Evolutionary conservation across 2,113 vertebrate genomes (phyloP).

Genomic region (Phylloscopus trochilus): DNA sequence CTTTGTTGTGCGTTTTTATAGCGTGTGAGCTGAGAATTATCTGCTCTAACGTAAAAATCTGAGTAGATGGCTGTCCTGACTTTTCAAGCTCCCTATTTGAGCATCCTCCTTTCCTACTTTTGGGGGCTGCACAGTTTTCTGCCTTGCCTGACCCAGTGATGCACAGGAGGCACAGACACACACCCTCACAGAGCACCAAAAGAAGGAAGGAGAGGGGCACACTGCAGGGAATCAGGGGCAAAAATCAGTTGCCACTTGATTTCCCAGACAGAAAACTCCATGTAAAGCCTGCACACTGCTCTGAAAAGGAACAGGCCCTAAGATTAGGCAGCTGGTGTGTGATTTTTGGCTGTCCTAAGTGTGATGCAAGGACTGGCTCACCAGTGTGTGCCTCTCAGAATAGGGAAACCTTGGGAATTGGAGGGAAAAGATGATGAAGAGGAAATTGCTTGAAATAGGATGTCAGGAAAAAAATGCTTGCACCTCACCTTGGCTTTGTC

Average conservation of each 20-base stretch:
- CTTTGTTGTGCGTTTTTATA: background rate
- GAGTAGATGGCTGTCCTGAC: background rate
- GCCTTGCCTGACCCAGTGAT: background rate
- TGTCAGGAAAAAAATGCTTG: background rate
- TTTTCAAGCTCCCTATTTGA: background rate
- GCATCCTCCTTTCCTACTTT: background rate
- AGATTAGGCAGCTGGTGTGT: background rate
- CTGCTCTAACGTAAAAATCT: background rate
- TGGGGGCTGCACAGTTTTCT: background rate
- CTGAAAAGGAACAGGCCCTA: background rate
- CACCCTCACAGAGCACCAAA: background rate
- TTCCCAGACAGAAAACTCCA: background rate
- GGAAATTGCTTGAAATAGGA: background rate
- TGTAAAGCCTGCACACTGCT: background rate
- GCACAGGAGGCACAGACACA: accelerated
- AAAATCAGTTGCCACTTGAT: background rate
- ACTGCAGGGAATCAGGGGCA: background rate
- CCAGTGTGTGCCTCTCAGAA: background rate
- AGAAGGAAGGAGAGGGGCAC: background rate
- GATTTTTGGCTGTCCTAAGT: background rate
- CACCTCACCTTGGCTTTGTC: background rate
- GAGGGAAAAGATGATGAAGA: background rate
- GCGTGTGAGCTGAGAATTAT: background rate
- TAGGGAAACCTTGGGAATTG: background rate
- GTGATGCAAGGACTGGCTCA: background rate